Percentiles rank a stretch among this genome's conserved stretches.
These are phyloP conservation scores for Aphelenchoides besseyi DNA, from an alignment of 1,140 invertebrate species.

Conservation along the genomic window DNA sequence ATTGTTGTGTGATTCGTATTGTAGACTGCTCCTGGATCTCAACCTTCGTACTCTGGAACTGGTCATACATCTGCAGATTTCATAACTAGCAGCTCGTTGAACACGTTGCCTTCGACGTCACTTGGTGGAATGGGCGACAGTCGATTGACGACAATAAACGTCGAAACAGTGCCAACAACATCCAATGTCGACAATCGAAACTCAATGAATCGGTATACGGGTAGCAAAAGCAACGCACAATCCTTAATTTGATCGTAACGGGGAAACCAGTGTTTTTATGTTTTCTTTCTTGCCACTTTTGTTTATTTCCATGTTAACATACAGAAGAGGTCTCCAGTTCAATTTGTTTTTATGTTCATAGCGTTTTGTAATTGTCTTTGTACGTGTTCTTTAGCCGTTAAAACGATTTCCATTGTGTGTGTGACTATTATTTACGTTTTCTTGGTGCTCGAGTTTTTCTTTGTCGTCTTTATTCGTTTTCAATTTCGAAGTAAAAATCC, in stretches of 20 bases:
- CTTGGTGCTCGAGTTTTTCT: too few relatives aligned
- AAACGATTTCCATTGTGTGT: slow-evolving; percentile 3
- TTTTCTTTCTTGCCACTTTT: slow-evolving; percentile 33
- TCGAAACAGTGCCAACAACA: background rate
- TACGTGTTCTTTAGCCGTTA: background rate
- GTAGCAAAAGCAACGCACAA: slow-evolving; percentile 14
- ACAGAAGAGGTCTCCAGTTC: background rate
- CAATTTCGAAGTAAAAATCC: too few relatives aligned
- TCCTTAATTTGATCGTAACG: slow-evolving; percentile 1
- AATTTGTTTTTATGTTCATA: background rate
- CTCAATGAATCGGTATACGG: background rate
- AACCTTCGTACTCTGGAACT: background rate
- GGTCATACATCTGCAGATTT: background rate
- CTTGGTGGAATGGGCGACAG: background rate
- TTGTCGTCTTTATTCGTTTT: too few relatives aligned
- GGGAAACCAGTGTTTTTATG: too few relatives aligned
- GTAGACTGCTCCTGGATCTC: slow-evolving; percentile 1
- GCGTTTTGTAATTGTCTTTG: background rate
- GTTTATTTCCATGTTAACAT: slow-evolving; percentile 3
- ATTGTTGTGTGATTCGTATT: slow-evolving; percentile 7
- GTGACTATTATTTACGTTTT: too few relatives aligned
- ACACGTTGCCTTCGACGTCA: slow-evolving; percentile 1
- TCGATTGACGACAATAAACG: background rate
- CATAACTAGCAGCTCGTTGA: background rate
- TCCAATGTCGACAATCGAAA: background rate